Evolutionary conservation across 2,113 vertebrate species (phyloP).

Genomic region (Loxodonta africana): DNA sequence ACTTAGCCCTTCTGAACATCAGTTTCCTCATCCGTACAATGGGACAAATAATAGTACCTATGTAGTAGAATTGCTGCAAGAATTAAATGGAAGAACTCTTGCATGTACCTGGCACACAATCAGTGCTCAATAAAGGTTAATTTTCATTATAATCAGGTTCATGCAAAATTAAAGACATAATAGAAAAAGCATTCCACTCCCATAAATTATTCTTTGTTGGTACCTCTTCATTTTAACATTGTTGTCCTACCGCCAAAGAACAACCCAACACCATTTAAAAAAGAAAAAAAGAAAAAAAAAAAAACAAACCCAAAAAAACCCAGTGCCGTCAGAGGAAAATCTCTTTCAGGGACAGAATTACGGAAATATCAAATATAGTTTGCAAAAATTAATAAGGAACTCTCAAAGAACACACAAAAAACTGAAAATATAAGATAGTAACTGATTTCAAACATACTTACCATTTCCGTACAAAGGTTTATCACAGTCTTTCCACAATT

Average conservation of each 20-base stretch:
- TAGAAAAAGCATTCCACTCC: background rate
- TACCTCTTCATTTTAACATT: background rate
- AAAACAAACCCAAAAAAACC: background rate
- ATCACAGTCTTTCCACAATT: background rate
- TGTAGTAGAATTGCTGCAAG: background rate
- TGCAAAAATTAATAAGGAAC: background rate
- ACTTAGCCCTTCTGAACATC: background rate
- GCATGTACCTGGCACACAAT: background rate
- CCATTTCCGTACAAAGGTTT: background rate
- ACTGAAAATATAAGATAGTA: background rate
- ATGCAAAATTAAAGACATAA: background rate
- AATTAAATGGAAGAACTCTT: background rate
- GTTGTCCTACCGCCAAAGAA: background rate
- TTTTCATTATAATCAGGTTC: background rate
- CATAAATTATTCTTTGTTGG: background rate
- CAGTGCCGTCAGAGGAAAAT: background rate
- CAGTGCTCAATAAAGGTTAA: background rate
- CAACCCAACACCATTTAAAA: background rate
- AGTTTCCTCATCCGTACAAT: background rate
- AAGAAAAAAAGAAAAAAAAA: background rate
- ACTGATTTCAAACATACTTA: constrained; percentile 27
- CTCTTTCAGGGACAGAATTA: background rate
- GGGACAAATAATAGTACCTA: background rate
- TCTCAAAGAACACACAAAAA: background rate
- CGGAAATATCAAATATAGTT: background rate